These are phyloP conservation scores for Meriones unguiculatus DNA, from an alignment of 2,113 vertebrate species.

Conservation along the genomic window DNA sequence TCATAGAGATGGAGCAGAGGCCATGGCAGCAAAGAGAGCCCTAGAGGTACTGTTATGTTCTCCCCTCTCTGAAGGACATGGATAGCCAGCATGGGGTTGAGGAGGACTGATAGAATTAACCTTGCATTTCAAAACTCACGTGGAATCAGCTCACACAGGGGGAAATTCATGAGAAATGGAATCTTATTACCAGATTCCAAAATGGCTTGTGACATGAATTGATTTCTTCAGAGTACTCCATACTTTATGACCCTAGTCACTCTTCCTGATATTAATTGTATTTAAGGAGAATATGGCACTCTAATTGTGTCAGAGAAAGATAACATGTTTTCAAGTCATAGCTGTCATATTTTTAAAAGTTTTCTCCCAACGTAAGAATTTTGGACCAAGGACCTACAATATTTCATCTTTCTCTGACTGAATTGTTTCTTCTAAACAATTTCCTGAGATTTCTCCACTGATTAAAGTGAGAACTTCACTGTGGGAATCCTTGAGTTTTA, in stretches of 20 bases:
- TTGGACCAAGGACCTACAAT: slow-evolving; percentile 31
- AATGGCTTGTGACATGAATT: background rate
- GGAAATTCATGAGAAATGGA: background rate
- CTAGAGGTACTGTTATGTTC: too few relatives aligned
- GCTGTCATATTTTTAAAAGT: slow-evolving; percentile 58
- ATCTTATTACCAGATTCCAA: slow-evolving; percentile 23
- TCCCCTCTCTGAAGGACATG: background rate
- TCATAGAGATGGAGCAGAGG: background rate
- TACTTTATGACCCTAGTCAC: background rate
- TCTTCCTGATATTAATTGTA: slow-evolving; percentile 20
- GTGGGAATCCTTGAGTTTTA: slow-evolving; percentile 74
- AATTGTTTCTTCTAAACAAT: slow-evolving; percentile 75
- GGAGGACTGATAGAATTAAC: background rate
- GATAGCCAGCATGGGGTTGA: background rate
- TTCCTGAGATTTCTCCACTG: slow-evolving; percentile 75
- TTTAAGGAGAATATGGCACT: slow-evolving; percentile 15
- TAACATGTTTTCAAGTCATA: background rate
- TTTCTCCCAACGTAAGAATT: slow-evolving; percentile 49
- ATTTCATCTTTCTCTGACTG: slow-evolving; percentile 66
- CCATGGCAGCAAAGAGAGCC: background rate
- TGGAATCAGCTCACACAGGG: background rate
- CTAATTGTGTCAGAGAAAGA: background rate
- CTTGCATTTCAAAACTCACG: background rate
- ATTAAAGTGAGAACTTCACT: slow-evolving; percentile 80
- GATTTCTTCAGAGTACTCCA: slow-evolving; percentile 18